A percentile compares a stretch with the other conserved stretches of the same genome.
Evolutionary conservation across 2,797 vertebrate genomes (phyloP).

Genomic region (Heliangelus exortis): DNA sequence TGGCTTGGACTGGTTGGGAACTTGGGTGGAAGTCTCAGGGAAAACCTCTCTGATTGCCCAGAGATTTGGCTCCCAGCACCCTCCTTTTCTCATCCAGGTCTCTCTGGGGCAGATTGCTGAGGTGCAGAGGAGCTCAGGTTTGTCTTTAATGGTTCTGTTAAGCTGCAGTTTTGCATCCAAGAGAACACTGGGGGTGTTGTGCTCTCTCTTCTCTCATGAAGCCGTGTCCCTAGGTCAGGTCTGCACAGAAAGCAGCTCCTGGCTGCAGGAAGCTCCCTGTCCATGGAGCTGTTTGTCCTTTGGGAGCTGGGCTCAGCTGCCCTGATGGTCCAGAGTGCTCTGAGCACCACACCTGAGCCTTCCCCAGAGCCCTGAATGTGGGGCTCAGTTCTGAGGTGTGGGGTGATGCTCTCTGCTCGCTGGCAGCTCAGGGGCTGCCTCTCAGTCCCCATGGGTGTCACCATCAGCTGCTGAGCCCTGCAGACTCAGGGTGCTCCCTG

Average conservation of each 20-base stretch:
- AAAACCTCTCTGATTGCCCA: not conserved
- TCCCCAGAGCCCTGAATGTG: not conserved
- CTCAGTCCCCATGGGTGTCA: not conserved
- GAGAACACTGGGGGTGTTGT: not conserved
- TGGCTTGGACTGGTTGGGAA: not conserved
- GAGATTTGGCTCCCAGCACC: not conserved
- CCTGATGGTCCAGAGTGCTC: not conserved
- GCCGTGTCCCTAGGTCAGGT: not conserved
- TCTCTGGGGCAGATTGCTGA: not conserved
- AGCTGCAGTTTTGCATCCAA: not conserved
- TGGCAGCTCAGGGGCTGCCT: not conserved
- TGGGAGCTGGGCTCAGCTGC: not conserved
- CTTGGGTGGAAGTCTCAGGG: not conserved
- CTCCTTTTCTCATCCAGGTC: not conserved
- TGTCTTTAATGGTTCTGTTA: not conserved
- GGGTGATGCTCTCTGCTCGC: rapidly evolving
- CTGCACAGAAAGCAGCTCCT: not conserved
- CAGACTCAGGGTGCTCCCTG: rapidly evolving
- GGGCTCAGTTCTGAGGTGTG: not conserved
- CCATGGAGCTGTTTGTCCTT: not conserved
- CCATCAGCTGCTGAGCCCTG: rapidly evolving
- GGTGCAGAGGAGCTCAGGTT: not conserved
- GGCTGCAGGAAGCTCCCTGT: rapidly evolving
- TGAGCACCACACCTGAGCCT: not conserved
- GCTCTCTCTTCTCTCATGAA: not conserved